Percentiles rank a stretch among this genome's conserved stretches.
phyloP scores from a whole-genome alignment of 2,797 vertebrate species.

The Melanotaenia nigrans region DNA sequence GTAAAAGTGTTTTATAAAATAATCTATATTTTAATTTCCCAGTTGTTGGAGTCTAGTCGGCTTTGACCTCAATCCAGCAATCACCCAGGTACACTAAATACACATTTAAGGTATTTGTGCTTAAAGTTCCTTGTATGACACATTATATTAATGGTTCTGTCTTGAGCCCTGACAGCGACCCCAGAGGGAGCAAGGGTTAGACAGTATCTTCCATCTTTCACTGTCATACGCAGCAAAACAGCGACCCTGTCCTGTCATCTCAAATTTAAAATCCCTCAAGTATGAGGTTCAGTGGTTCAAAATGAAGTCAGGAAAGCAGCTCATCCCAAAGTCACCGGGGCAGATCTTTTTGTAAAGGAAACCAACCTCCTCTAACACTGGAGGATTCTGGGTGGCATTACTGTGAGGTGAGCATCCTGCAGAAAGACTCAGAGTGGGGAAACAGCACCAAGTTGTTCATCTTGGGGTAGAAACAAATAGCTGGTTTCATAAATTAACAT shows the following conservation, averaged over 20 bases:
- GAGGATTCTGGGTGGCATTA: slow-evolving; percentile 68
- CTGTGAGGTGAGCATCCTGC: slow-evolving; percentile 63
- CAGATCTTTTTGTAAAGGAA: slow-evolving; percentile 38
- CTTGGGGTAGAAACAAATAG: slow-evolving; percentile 66
- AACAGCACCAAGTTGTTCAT: slow-evolving; percentile 63
- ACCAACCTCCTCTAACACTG: slow-evolving; percentile 52
- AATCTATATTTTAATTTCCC: background rate
- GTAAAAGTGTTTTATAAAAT: too few species aligned
- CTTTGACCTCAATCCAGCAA: slow-evolving; percentile 14
- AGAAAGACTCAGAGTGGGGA: slow-evolving; percentile 49
- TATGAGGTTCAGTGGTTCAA: slow-evolving; percentile 68
- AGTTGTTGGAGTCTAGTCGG: background rate
- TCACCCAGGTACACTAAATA: slow-evolving; percentile 21
- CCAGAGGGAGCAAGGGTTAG: slow-evolving; percentile 53
- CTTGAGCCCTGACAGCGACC: slow-evolving; percentile 59
- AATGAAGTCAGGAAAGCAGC: slow-evolving; percentile 48
- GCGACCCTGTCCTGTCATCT: slow-evolving; percentile 71
- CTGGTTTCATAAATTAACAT: slow-evolving; percentile 36
- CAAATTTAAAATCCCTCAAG: slow-evolving; percentile 59
- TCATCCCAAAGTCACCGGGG: slow-evolving; percentile 51
- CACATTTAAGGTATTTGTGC: slow-evolving; percentile 50
- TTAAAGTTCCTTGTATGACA: slow-evolving; percentile 56
- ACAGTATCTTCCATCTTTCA: slow-evolving; percentile 50
- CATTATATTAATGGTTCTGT: slow-evolving; percentile 57
- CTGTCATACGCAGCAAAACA: slow-evolving; percentile 52